Evolutionary conservation across 2,113 vertebrate genomes (phyloP).

Genomic region (Lathamus discolor): DNA sequence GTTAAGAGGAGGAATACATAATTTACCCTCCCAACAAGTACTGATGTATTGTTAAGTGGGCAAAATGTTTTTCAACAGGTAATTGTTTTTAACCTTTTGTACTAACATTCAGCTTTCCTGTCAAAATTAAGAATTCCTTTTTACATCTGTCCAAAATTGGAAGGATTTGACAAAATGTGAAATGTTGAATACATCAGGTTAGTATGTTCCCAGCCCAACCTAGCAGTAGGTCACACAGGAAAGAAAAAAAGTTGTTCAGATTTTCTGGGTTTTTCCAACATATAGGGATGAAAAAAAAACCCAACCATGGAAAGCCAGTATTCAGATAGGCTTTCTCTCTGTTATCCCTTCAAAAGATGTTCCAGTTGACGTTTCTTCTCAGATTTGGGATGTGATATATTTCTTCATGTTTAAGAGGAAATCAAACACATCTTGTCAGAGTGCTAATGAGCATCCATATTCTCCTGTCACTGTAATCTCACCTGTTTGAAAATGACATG

Average conservation of each 20-base stretch:
- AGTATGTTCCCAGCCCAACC: neutral
- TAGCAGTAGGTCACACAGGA: neutral
- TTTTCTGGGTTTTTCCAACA: neutral
- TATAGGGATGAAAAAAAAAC: neutral
- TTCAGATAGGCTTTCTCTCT: neutral
- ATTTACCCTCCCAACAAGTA: neutral
- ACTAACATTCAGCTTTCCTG: neutral
- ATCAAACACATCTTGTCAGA: neutral
- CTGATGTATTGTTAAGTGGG: neutral
- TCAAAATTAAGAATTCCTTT: neutral
- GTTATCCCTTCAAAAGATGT: neutral
- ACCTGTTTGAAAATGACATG: neutral
- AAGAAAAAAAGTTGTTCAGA: neutral
- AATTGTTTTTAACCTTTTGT: neutral
- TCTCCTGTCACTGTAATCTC: neutral
- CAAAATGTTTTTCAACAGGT: neutral
- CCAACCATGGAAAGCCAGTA: neutral
- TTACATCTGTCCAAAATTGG: neutral
- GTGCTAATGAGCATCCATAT: conserved; percentile 15
- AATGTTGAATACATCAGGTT: neutral
- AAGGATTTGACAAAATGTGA: neutral
- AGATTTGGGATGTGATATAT: neutral
- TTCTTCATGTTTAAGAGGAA: neutral
- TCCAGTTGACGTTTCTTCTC: neutral
- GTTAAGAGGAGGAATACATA: neutral